Percentiles rank a stretch among this genome's conserved stretches.
phyloP scores from a whole-genome alignment of 2,888 invertebrate genomes.

The Podabrus alpinus region DNA sequence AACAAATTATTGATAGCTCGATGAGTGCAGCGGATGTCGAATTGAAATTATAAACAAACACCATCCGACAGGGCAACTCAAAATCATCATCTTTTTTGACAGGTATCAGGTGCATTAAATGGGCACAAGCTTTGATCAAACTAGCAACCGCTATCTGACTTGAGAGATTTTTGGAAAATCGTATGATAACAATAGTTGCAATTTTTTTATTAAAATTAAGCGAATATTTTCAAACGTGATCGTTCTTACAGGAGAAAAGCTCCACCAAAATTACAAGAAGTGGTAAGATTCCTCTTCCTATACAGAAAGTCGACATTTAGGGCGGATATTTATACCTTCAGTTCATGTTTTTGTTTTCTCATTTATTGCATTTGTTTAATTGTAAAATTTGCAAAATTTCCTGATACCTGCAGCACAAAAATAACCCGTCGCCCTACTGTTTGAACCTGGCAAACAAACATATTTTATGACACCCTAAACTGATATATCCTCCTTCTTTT shows the following conservation, averaged over 20 bases:
- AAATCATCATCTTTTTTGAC: conserved; percentile 20
- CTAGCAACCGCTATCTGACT: no score
- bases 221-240: no score
- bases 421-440: not conserved
- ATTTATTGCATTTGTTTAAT: no score
- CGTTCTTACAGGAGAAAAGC: no score
- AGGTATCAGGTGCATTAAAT: conserved; percentile 19
- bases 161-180: no score
- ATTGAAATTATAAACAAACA: conserved; percentile 27
- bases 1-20: conserved; percentile 29
- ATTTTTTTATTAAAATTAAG: no score
- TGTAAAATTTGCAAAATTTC: not conserved
- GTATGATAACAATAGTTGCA: no score
- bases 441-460: not conserved
- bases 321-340: no score
- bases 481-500: not conserved
- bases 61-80: conserved; percentile 6
- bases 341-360: no score
- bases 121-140: not conserved
- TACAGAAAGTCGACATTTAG: no score
- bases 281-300: no score
- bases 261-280: no score
- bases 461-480: not conserved
- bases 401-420: not conserved
- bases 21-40: conserved; percentile 25